phyloP scores from a whole-genome alignment of 2,113 vertebrate species.

The Dicerorhinus sumatrensis region DNA sequence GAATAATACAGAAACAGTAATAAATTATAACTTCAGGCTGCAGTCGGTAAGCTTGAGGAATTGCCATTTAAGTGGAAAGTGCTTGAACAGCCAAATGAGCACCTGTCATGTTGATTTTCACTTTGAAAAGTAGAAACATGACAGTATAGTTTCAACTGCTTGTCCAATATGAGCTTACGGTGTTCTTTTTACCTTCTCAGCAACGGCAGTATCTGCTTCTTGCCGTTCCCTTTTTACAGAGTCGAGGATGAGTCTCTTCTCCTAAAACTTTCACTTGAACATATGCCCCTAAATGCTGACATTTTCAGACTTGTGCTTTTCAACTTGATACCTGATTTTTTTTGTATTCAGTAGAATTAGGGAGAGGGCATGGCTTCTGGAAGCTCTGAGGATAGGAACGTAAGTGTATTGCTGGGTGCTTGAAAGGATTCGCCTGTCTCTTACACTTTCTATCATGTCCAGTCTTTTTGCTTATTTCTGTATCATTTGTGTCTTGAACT shows the following conservation, averaged over 20 bases:
- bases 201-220: not conserved
- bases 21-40: conserved; percentile 76
- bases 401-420: not conserved
- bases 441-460: too few relatives aligned
- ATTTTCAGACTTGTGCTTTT: not conserved
- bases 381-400: not conserved
- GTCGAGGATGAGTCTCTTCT: not conserved
- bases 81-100: conserved; percentile 75
- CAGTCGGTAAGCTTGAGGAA: conserved; percentile 52
- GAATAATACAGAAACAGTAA: conserved; percentile 57
- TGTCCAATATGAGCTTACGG: not conserved
- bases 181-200: not conserved
- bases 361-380: not conserved
- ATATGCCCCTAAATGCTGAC: not conserved
- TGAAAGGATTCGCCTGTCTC: not conserved
- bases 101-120: conserved; percentile 74
- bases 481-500: not conserved
- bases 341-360: not conserved
- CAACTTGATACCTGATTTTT: not conserved
- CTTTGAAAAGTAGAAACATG: conserved; percentile 64
- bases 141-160: conserved; percentile 56
- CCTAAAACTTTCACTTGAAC: not conserved
- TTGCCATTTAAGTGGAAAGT: conserved; percentile 74
- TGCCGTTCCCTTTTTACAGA: not conserved
- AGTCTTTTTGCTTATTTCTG: not conserved